phyloP scores from a whole-genome alignment of 1,140 invertebrate genomes.

The Bathynomus jamesi region DNA sequence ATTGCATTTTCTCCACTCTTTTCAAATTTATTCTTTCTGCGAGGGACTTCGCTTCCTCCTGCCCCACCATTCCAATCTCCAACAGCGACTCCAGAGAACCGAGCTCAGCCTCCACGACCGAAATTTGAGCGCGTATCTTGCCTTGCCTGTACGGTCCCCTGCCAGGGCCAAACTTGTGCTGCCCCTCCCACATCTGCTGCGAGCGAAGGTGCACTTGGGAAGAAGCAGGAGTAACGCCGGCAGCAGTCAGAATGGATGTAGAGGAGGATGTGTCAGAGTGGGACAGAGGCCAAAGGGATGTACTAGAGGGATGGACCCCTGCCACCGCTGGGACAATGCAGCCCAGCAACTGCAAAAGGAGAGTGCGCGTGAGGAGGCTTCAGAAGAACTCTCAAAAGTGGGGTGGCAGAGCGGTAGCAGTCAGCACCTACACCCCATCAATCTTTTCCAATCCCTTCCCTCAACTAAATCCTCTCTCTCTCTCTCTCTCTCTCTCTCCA shows the following conservation, averaged over 20 bases:
- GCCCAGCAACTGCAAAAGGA: conserved; percentile 37
- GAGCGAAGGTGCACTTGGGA: no score
- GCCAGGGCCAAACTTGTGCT: background rate
- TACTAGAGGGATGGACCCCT: conserved; percentile 17
- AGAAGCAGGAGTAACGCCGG: no score
- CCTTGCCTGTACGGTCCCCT: conserved; percentile 26
- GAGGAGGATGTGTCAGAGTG: conserved; percentile 22
- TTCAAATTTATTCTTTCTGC: conserved; percentile 22
- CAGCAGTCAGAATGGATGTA: conserved; percentile 17
- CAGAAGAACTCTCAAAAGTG: conserved; percentile 26
- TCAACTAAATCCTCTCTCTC: no score
- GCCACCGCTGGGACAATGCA: conserved; percentile 29
- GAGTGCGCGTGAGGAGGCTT: conserved; percentile 28
- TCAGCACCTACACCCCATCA: no score
- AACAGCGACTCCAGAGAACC: conserved; percentile 22
- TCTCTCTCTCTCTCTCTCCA: no score
- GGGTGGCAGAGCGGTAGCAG: no score
- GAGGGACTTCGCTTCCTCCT: conserved; percentile 13
- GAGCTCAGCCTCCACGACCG: conserved; percentile 22
- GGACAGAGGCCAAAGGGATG: conserved; percentile 18
- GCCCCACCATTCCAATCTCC: conserved; percentile 23
- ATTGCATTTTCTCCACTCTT: conserved; percentile 11
- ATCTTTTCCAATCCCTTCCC: no score
- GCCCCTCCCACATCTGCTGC: background rate
- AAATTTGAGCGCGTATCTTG: conserved; percentile 26